Base-by-base conservation (phyloP, 2,888 invertebrate genomes). In the Merodon equestris region DNA sequence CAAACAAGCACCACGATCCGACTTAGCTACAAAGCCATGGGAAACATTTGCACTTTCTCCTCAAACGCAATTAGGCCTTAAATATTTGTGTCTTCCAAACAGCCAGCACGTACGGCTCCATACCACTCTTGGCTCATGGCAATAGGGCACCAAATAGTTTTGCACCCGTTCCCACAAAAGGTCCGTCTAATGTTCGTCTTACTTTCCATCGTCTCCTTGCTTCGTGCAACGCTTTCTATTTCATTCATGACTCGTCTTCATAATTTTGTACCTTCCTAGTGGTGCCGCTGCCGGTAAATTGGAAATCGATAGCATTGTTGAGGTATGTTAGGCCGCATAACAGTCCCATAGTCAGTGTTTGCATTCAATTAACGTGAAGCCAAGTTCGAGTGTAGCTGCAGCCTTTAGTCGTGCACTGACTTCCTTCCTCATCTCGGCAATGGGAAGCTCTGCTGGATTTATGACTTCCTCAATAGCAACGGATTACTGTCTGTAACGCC, bases 41-140 rank as follows among this genome's bases (percentile, higher is more conserved):
- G 38, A 42, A 67, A 44, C 34, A 15, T 42, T 63, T 57, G 48
- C 51, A 73, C 77, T 79, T 79, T 79, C 77, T 67, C 77, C 66
- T 15, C 15, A 38, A 38, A 58, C 44, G 19, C 38, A 13, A 48
- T 45, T 54, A 47, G 53, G 64, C 64, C 60, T 64, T 9, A 73
- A 68, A 73, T 68, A 68, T 58, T 79, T 79, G 40, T 44, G 53
- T 58, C 27, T 68, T 36, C 17, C 54, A 68, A 51, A 67, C 57
- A 61, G 40, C 47, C 18, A 56, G 13, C 44, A 27, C 27, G 27
- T 27, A 27, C 7, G 9, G 34, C 38, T 53, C 27, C n/a, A n/a
- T 27, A 27, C 27, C 7, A 27, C 7, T 2, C 27, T 27, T 7
- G 27, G 14, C 42, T 19, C 15, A 17, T 36, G 45, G 44, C 51